Evolutionary conservation across 2,113 vertebrate genomes (phyloP).

Genomic region (Redunca redunca): DNA sequence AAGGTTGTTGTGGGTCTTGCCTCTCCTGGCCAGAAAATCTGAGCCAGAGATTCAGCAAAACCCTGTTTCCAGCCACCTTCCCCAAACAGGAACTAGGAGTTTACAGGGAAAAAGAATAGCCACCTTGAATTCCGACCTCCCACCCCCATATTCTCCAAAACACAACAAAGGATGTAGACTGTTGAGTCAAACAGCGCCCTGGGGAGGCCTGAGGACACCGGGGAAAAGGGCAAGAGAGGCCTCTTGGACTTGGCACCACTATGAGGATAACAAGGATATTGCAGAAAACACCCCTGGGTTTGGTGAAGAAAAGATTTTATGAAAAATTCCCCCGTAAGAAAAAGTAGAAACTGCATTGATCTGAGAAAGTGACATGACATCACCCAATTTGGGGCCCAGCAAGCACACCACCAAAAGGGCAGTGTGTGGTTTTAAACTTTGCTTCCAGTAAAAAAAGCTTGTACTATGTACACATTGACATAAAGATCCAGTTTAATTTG

Average conservation of each 20-base stretch:
- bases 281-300: constrained; percentile 74
- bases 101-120: not conserved
- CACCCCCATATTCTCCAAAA: constrained; percentile 32
- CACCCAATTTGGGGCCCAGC: constrained; percentile 80
- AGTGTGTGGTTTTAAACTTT: constrained; percentile 72
- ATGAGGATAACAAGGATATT: constrained; percentile 64
- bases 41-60: not conserved
- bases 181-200: constrained; percentile 30
- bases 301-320: constrained; percentile 74
- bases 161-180: constrained; percentile 43
- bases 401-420: constrained; percentile 77
- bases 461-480: constrained; percentile 72
- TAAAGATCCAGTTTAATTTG: constrained; percentile 84
- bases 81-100: not conserved
- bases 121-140: not conserved
- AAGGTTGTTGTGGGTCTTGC: constrained; percentile 17
- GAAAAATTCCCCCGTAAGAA: constrained; percentile 77
- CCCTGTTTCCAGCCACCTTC: constrained; percentile 27
- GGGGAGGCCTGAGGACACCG: constrained; percentile 65
- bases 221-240: constrained; percentile 59
- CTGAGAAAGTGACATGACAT: constrained; percentile 78
- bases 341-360: constrained; percentile 81
- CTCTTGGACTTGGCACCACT: constrained; percentile 63
- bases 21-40: constrained; percentile 1
- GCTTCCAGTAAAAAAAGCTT: constrained; percentile 75